A percentile compares a stretch with the other conserved stretches of the same genome.
phyloP scores from a whole-genome alignment of 2,797 vertebrate species.

The Sebastes flavidus region DNA sequence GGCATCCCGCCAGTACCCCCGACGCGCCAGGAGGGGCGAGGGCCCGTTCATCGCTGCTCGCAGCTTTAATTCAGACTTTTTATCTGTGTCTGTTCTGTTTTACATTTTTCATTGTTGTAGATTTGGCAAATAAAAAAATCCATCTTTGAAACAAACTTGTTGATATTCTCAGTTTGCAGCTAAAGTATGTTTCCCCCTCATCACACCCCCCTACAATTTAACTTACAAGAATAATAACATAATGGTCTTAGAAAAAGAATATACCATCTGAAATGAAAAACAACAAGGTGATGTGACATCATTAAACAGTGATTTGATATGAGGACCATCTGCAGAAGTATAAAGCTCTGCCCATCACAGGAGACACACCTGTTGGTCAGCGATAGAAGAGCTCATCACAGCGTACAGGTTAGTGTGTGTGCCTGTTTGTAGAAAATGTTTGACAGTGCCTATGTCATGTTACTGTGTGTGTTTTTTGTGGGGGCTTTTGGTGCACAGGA shows the following conservation, averaged over 20 bases:
- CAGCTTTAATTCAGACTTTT: too few relatives aligned
- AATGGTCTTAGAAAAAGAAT: background rate
- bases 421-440: constrained; percentile 26
- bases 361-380: background rate
- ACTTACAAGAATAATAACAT: background rate
- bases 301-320: constrained; percentile 39
- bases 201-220: too few relatives aligned
- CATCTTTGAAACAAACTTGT: too few relatives aligned
- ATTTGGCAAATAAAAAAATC: too few relatives aligned
- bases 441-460: constrained; percentile 39
- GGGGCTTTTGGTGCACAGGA: constrained; percentile 48
- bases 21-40: too few relatives aligned
- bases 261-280: background rate
- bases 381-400: background rate
- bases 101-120: too few relatives aligned
- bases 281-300: constrained; percentile 4
- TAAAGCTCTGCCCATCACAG: constrained; percentile 33
- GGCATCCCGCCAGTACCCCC: too few relatives aligned
- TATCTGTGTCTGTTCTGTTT: too few relatives aligned
- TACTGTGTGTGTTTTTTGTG: constrained; percentile 53
- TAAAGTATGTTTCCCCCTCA: too few relatives aligned
- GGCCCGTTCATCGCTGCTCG: too few relatives aligned
- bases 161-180: too few relatives aligned
- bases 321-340: constrained; percentile 14
- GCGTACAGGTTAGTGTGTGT: background rate